Evolutionary conservation across 2,888 invertebrate genomes (phyloP), one percentile per base, ranked within the genome.

Genomic region (Branchinecta sandiegonensis): DNA sequence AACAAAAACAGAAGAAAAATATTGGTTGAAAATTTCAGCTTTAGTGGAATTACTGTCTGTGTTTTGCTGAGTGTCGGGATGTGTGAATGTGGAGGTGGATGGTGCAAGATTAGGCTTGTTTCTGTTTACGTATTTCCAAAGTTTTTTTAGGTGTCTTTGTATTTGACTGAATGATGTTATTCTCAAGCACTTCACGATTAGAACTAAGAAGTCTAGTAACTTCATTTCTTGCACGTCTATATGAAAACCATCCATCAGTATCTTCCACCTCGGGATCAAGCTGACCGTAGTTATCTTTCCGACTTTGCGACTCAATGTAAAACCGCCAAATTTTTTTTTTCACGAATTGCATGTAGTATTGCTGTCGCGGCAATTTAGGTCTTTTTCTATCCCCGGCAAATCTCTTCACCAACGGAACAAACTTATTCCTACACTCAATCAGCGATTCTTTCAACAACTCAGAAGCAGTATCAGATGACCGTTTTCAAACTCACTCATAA

Each of bases 51-150:
- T n/a, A 48, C n/a, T 11, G n/a, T 48, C n/a, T 11, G 50, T 48
- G n/a, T 11, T 48, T 48, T n/a, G n/a, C n/a, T n/a, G 50, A 11
- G 50, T 48, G n/a, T 11, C 50, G 11, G 50, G 50, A 48, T 48
- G n/a, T 48, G 50, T 48, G 50, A 48, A 48, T 48, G n/a, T 48
- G 11, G 50, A 48, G 11, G n/a, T 48, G n/a, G 50, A 48, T 11
- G 50, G 50, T 48, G 50, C 50, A 11, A 48, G 50, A n/a, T 48
- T n/a, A n/a, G 11, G 11, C n/a, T 48, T 48, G 11, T 48, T 48
- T 48, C 50, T 48, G n/a, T 48, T 48, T 48, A 48, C 50, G n/a
- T 48, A 48, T n/a, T 48, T 48, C 50, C 50, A 48, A 48, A 48
- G n/a, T 48, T 11, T n/a, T 48, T 48, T 48, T 11, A 11, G 50